Evolutionary conservation across 2,113 vertebrate species (phyloP).

Genomic region (Prinia subflava): DNA sequence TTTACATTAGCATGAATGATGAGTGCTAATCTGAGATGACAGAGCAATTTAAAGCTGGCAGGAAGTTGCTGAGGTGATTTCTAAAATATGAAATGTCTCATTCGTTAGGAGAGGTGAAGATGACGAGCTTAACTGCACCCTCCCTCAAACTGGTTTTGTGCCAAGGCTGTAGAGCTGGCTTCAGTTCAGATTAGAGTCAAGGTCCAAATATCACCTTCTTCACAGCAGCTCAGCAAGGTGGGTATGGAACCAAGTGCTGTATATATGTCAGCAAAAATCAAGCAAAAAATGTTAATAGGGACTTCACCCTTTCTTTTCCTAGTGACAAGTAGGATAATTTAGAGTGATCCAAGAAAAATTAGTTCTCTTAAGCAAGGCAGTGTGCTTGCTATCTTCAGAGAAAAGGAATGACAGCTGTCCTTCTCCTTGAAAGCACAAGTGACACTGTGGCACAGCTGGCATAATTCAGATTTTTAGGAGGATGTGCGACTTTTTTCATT

Average conservation of each 20-base stretch:
- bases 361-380: not conserved
- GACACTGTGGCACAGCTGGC: constrained; percentile 40
- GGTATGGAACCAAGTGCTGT: not conserved
- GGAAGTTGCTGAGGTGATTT: constrained; percentile 4
- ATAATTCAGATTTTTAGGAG: constrained; percentile 36
- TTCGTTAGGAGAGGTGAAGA: not conserved
- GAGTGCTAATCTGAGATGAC: constrained; percentile 39
- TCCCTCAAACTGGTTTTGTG: not conserved
- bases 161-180: not conserved
- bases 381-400: not conserved
- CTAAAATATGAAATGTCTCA: constrained; percentile 17
- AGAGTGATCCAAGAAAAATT: not conserved
- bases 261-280: not conserved
- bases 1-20: constrained; percentile 39
- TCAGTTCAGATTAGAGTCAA: not conserved
- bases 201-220: not conserved
- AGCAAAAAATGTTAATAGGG: not conserved
- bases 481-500: constrained; percentile 34
- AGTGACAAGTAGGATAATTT: not conserved
- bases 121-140: not conserved
- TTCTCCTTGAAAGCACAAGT: constrained; percentile 13
- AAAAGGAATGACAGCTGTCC: constrained; percentile 20
- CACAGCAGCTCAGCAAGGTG: not conserved
- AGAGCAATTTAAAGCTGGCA: constrained; percentile 40
- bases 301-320: not conserved